These are phyloP conservation scores for Temnothorax rugatulus DNA, from an alignment of 2,888 invertebrate genomes.

Conservation along the genomic window DNA sequence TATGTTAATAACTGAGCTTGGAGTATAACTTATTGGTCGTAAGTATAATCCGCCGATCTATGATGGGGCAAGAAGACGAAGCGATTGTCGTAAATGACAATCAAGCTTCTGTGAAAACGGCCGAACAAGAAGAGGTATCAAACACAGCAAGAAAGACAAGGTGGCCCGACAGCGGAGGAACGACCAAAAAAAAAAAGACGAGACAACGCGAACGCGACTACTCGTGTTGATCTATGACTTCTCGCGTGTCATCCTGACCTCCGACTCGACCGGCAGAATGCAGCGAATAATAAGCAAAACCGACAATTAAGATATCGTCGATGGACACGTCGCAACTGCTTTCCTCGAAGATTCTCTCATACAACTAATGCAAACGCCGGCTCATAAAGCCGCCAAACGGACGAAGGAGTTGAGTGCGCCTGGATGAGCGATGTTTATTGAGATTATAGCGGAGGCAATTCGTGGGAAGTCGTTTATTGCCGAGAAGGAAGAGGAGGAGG, in stretches of 20 bases:
- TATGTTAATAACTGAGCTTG: neutral
- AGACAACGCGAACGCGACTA: slow-evolving; percentile 51
- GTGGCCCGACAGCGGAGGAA: neutral
- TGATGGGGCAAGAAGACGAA: slow-evolving; percentile 61
- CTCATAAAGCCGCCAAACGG: slow-evolving; percentile 77
- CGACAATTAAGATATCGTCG: slow-evolving; percentile 82
- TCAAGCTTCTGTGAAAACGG: slow-evolving; percentile 72
- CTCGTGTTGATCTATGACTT: slow-evolving; percentile 78
- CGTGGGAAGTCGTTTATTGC: slow-evolving; percentile 77
- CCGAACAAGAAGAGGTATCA: neutral
- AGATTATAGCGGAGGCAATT: slow-evolving; percentile 78
- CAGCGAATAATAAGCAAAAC: slow-evolving; percentile 80
- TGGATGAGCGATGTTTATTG: slow-evolving; percentile 82
- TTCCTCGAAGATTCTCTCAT: slow-evolving; percentile 30
- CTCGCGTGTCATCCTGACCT: slow-evolving; percentile 70
- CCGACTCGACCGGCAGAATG: slow-evolving; percentile 75
- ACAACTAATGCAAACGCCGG: slow-evolving; percentile 47
- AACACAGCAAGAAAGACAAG: slow-evolving; percentile 4
- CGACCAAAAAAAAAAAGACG: neutral
- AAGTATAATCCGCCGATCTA: slow-evolving; percentile 41
- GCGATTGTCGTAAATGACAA: slow-evolving; percentile 80
- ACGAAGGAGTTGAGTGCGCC: slow-evolving; percentile 71
- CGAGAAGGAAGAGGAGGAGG: slow-evolving; percentile 8
- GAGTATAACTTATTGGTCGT: neutral
- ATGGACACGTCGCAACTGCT: slow-evolving; percentile 65